phyloP scores from a whole-genome alignment of 2,113 vertebrate genomes.

The Butorides virescens region DNA sequence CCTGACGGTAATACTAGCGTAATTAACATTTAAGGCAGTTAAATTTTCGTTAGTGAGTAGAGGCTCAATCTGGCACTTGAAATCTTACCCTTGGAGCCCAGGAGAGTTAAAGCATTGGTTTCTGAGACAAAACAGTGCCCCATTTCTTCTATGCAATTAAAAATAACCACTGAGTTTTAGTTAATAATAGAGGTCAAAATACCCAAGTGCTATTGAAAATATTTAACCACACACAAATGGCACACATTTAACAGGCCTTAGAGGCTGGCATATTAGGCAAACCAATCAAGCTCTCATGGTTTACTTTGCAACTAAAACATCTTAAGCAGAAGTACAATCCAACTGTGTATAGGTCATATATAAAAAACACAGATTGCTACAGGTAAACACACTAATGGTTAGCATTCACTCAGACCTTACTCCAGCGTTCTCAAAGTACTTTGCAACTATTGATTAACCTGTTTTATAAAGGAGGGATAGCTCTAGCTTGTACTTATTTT shows the following conservation, averaged over 20 bases:
- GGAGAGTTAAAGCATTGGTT: not conserved
- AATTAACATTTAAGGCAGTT: conserved; percentile 16
- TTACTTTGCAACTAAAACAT: not conserved
- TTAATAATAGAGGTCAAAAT: conserved; percentile 25
- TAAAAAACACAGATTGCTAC: not conserved
- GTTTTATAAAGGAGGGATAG: not conserved
- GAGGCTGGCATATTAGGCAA: not conserved
- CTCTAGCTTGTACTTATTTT: not conserved
- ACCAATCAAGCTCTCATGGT: not conserved
- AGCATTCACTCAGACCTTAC: not conserved
- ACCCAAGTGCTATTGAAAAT: not conserved
- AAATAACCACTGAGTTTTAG: conserved; percentile 1
- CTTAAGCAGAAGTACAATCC: not conserved
- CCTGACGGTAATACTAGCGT: not conserved
- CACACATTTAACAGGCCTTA: not conserved
- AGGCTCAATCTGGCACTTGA: not conserved
- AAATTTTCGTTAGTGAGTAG: not conserved
- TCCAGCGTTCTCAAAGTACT: not conserved
- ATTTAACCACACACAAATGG: not conserved
- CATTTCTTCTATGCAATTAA: conserved; percentile 22
- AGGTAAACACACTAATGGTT: not conserved
- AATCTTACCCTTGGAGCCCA: not conserved
- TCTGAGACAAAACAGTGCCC: not conserved
- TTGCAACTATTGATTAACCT: not conserved
- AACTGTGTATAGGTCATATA: not conserved